Evolutionary conservation across 2,797 vertebrate genomes (phyloP).

Genomic region (Molossus alvarezi): DNA sequence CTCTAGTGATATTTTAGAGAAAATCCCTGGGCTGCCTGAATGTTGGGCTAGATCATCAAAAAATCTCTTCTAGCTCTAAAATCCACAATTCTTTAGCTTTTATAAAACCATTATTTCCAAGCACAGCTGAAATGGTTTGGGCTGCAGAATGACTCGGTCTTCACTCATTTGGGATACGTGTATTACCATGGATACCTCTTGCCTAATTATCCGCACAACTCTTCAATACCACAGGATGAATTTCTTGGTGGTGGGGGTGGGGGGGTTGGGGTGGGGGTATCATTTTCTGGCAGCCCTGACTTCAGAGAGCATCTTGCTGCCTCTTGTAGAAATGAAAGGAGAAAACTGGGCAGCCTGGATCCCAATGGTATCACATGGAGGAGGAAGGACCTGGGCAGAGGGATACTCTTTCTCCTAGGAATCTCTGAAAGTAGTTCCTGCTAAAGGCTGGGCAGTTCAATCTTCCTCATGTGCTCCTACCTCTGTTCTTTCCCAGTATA

Average conservation of each 20-base stretch:
- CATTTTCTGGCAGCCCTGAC: not conserved
- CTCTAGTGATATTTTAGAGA: not conserved
- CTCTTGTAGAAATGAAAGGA: not conserved
- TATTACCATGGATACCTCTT: not conserved
- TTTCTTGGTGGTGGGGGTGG: not conserved
- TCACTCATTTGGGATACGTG: not conserved
- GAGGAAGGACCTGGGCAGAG: not conserved
- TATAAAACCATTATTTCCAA: not conserved
- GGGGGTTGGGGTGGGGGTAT: not conserved
- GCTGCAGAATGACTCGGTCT: not conserved
- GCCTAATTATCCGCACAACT: not conserved
- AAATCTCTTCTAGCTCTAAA: not conserved
- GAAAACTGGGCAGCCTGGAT: not conserved
- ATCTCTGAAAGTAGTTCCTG: not conserved
- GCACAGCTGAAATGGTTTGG: not conserved
- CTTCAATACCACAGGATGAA: not conserved
- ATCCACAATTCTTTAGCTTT: not conserved
- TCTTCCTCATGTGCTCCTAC: not conserved
- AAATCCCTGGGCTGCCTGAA: not conserved
- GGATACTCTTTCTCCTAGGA: rapidly evolving
- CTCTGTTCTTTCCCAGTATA: not conserved
- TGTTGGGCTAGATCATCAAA: not conserved
- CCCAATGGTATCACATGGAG: not conserved
- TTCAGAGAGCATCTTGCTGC: not conserved
- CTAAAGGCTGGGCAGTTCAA: not conserved